Evolutionary conservation across 2,888 invertebrate species (phyloP).

Genomic region (Phalera bucephala): DNA sequence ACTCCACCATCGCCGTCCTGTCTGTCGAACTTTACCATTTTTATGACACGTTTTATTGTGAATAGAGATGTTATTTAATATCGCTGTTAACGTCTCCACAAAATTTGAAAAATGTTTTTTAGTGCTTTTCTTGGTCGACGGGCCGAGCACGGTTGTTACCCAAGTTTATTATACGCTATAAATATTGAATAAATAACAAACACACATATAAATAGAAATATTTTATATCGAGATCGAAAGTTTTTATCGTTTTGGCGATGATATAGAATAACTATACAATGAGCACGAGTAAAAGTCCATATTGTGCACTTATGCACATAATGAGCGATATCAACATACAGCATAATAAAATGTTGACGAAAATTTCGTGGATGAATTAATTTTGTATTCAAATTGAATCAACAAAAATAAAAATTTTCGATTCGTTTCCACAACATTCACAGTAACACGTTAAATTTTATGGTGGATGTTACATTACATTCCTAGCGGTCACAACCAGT

Average conservation of each 20-base stretch:
- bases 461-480: constrained; percentile 9
- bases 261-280: constrained; percentile 23
- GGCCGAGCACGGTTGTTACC: constrained; percentile 46
- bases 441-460: background rate
- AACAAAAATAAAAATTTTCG: no score
- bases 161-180: constrained; percentile 58
- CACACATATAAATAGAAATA: constrained; percentile 20
- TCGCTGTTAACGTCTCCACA: constrained; percentile 74
- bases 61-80: constrained; percentile 81
- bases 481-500: constrained; percentile 5
- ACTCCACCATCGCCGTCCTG: constrained; percentile 24
- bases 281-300: no score
- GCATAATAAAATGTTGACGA: constrained; percentile 13
- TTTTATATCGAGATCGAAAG: constrained; percentile 12
- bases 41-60: constrained; percentile 70
- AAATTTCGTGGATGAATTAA: constrained; percentile 25
- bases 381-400: constrained; percentile 18
- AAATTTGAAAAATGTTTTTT: constrained; percentile 51
- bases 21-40: constrained; percentile 37
- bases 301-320: background rate
- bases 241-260: constrained; percentile 19
- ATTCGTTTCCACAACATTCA: constrained; percentile 1
- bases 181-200: constrained; percentile 54
- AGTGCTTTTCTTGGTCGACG: constrained; percentile 43
- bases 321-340: background rate